These are phyloP conservation scores for Mycteria americana DNA, from an alignment of 2,797 vertebrate genomes.

Conservation along the genomic window DNA sequence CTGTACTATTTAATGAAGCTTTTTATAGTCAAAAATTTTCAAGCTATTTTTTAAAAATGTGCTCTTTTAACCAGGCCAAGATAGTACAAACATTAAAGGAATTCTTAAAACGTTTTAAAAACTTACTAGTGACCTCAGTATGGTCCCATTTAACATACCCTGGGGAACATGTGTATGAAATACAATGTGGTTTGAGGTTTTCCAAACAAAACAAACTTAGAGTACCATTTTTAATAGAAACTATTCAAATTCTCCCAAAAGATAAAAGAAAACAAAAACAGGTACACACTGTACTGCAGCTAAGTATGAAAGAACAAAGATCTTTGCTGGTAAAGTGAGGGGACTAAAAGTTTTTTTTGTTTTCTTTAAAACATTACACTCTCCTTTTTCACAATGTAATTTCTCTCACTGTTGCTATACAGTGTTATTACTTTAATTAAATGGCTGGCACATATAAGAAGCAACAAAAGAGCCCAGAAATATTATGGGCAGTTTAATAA, in stretches of 20 bases:
- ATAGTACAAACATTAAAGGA: slow-evolving; percentile 72
- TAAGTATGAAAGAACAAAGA: background rate
- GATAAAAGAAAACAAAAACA: slow-evolving; percentile 53
- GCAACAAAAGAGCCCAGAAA: background rate
- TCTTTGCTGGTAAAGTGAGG: slow-evolving; percentile 13
- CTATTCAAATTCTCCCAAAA: slow-evolving; percentile 51
- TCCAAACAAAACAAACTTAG: slow-evolving; percentile 73
- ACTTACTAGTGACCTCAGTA: slow-evolving; percentile 70
- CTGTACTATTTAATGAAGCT: slow-evolving; percentile 20
- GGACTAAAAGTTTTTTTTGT: background rate
- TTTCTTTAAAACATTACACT: background rate
- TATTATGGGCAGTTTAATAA: background rate
- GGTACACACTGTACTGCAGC: slow-evolving; percentile 35
- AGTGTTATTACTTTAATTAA: background rate
- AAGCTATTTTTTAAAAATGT: slow-evolving; percentile 50
- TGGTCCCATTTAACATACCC: slow-evolving; percentile 70
- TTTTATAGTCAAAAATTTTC: slow-evolving; percentile 39
- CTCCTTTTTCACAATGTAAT: background rate
- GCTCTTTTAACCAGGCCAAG: slow-evolving; percentile 68
- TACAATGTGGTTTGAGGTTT: slow-evolving; percentile 71
- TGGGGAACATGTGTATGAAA: slow-evolving; percentile 68
- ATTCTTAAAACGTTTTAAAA: slow-evolving; percentile 72
- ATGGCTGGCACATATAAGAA: background rate
- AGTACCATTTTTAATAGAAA: slow-evolving; percentile 70
- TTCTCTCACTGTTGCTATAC: background rate